phyloP scores from a whole-genome alignment of 2,113 vertebrate genomes.

The Ceyx melanurus region DNA sequence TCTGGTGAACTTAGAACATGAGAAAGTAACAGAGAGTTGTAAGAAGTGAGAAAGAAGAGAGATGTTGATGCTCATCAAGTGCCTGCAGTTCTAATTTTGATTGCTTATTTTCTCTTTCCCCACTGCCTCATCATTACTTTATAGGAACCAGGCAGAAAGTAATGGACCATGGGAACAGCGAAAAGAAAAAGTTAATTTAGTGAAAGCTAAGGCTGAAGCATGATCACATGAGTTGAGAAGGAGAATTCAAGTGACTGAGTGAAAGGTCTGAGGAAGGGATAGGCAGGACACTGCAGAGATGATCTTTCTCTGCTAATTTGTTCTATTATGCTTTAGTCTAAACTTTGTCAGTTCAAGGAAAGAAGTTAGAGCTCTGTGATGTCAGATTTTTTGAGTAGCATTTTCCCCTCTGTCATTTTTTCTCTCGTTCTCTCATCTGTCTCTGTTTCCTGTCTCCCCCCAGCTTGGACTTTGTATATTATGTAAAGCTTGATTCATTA shows the following conservation, averaged over 20 bases:
- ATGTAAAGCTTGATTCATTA: not conserved
- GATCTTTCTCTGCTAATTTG: not conserved
- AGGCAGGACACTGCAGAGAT: not conserved
- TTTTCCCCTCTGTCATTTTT: not conserved
- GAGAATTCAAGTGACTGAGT: not conserved
- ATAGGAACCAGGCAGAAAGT: constrained; percentile 3
- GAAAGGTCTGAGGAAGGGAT: not conserved
- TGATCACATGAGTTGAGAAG: not conserved
- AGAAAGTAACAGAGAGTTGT: not conserved
- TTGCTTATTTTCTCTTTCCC: constrained; percentile 25
- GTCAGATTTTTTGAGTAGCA: not conserved
- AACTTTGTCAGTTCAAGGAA: not conserved
- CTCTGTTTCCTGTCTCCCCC: not conserved
- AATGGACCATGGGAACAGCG: constrained; percentile 5
- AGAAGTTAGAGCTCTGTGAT: not conserved
- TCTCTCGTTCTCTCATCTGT: not conserved
- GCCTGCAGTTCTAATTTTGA: constrained; percentile 16
- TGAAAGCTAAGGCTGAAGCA: not conserved
- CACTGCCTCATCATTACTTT: not conserved
- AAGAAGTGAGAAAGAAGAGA: not conserved
- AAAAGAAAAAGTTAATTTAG: constrained; percentile 21
- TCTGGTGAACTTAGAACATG: not conserved
- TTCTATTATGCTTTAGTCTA: not conserved
- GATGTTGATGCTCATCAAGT: not conserved
- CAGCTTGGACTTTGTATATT: not conserved